Evolutionary conservation across 2,113 vertebrate species (phyloP).

Genomic region (Scalopus aquaticus): DNA sequence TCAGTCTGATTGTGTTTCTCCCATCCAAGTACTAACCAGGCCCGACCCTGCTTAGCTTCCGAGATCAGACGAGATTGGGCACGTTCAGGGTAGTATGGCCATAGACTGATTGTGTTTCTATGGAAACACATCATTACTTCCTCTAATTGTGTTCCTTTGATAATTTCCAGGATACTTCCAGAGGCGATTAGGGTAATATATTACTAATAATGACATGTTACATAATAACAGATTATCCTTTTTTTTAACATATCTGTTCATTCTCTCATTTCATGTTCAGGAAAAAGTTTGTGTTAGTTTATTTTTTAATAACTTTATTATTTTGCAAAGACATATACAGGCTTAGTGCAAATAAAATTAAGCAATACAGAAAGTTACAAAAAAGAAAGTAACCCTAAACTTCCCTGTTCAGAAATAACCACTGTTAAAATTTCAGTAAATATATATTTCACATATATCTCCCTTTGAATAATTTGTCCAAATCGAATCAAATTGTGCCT

Average conservation of each 20-base stretch:
- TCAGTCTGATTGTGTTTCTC: not conserved
- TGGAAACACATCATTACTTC: not conserved
- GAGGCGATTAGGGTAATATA: not conserved
- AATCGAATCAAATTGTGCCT: not conserved
- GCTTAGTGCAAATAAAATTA: not conserved
- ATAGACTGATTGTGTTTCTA: not conserved
- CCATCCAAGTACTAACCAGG: no score
- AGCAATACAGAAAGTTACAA: not conserved
- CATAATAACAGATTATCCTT: not conserved
- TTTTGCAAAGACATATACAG: not conserved
- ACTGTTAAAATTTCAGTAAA: slow-evolving; percentile 17
- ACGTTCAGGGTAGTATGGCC: no score
- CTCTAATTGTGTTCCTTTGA: not conserved
- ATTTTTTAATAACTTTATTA: not conserved
- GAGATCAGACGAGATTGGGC: no score
- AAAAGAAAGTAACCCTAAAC: not conserved
- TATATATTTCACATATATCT: not conserved
- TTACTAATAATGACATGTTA: not conserved
- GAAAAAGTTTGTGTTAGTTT: not conserved
- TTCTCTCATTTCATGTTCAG: not conserved
- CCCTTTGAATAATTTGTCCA: not conserved
- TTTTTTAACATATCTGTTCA: slow-evolving; percentile 7
- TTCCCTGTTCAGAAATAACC: not conserved
- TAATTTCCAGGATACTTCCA: not conserved
- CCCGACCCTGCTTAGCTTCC: no score